Percentiles rank a stretch among this genome's conserved stretches.
phyloP scores from a whole-genome alignment of 2,797 vertebrate species.

The Paedocypris micromegethes region DNA sequence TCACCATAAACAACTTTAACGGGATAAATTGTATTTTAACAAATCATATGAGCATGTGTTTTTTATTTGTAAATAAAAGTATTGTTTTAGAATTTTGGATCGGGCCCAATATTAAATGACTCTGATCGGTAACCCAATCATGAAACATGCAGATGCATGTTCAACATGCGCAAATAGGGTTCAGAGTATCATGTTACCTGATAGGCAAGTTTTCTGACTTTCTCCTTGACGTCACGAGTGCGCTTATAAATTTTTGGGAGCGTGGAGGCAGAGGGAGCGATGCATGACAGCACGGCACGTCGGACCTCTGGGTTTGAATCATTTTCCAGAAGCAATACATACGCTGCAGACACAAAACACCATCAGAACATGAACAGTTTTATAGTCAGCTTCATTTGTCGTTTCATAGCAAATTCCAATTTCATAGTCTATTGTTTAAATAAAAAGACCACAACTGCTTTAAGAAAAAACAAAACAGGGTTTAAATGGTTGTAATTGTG shows the following conservation, averaged over 20 bases:
- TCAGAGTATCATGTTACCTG: slow-evolving; percentile 66
- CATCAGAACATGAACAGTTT: neutral
- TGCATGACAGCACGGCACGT: slow-evolving; percentile 87
- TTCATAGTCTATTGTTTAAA: too few relatives aligned
- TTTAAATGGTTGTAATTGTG: neutral
- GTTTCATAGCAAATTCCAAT: neutral
- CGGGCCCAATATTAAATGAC: too few relatives aligned
- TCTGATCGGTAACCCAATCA: too few relatives aligned
- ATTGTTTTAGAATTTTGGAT: neutral
- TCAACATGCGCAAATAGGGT: too few relatives aligned
- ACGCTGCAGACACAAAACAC: slow-evolving; percentile 64
- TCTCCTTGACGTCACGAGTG: slow-evolving; percentile 85
- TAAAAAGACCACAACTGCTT: too few relatives aligned
- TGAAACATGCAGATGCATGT: too few relatives aligned
- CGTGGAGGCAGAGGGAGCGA: slow-evolving; percentile 82
- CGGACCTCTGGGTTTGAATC: slow-evolving; percentile 89
- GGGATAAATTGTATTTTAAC: too few relatives aligned
- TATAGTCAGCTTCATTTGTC: neutral
- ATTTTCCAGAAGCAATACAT: slow-evolving; percentile 81
- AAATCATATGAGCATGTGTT: too few relatives aligned
- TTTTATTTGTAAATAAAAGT: too few relatives aligned
- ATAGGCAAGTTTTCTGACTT: slow-evolving; percentile 86
- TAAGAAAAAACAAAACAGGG: too few relatives aligned
- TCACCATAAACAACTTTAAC: too few relatives aligned
- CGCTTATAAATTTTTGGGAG: slow-evolving; percentile 84